Percentiles rank a stretch among this genome's conserved stretches.
phyloP scores from a whole-genome alignment of 2,797 vertebrate species.

The Buphagus erythrorhynchus region DNA sequence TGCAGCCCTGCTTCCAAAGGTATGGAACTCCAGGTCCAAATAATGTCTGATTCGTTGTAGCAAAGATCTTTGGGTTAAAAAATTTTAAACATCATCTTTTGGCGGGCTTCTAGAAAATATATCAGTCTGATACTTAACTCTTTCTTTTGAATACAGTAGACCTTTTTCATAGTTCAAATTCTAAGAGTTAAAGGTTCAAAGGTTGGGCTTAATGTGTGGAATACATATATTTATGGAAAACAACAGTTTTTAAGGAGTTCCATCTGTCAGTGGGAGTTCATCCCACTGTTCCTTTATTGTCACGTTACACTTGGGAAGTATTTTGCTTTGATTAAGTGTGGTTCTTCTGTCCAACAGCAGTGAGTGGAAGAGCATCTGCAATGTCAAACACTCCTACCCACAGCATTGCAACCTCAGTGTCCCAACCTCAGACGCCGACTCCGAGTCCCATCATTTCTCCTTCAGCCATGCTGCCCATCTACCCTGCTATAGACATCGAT shows the following conservation, averaged over 20 bases:
- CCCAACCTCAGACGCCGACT: constrained; percentile 83
- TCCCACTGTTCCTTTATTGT: neutral
- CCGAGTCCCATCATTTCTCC: constrained; percentile 85
- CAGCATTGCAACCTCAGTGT: constrained; percentile 82
- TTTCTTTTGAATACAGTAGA: neutral
- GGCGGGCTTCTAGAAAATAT: neutral
- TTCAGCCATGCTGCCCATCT: constrained; percentile 85
- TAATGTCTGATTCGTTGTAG: neutral
- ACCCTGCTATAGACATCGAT: constrained; percentile 85
- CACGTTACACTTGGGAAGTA: neutral
- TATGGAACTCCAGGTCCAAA: neutral
- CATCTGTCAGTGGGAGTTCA: neutral
- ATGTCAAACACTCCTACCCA: constrained; percentile 85
- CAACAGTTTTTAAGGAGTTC: neutral
- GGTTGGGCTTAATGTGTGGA: neutral
- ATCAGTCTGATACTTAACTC: neutral
- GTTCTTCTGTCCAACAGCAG: constrained; percentile 85
- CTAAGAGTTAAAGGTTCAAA: neutral
- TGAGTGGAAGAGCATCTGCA: constrained; percentile 86
- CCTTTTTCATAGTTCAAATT: neutral
- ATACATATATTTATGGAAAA: neutral
- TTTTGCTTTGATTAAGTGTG: constrained; percentile 71
- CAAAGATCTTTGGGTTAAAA: neutral
- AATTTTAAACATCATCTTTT: neutral
- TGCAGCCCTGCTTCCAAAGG: neutral